These are phyloP conservation scores for Numenius phaeopus DNA, from an alignment of 2,797 vertebrate genomes.

Conservation along the genomic window DNA sequence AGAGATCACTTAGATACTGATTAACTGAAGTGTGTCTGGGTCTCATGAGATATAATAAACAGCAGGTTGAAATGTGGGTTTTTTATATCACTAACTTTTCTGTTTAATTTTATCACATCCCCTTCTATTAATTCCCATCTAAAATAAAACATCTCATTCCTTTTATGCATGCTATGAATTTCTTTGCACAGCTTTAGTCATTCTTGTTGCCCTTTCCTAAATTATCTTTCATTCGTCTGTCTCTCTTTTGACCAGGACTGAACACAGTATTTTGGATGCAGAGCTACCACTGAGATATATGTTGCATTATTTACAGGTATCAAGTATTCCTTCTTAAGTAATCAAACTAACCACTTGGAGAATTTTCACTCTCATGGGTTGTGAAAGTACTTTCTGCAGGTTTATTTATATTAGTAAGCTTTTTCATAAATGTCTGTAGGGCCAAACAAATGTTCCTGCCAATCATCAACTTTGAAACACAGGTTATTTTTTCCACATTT, in stretches of 20 bases:
- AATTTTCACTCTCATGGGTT: neutral
- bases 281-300: neutral
- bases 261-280: neutral
- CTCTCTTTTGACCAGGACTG: neutral
- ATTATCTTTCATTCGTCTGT: neutral
- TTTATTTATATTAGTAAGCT: neutral
- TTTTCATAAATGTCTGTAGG: neutral
- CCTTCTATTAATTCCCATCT: neutral
- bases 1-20: neutral
- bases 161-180: neutral
- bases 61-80: neutral
- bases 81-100: neutral
- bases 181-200: neutral
- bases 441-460: neutral
- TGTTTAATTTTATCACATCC: neutral
- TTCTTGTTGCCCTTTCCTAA: neutral
- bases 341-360: neutral
- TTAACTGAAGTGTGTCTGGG: neutral
- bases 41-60: neutral
- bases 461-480: neutral
- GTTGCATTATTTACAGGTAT: neutral
- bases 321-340: neutral
- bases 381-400: neutral
- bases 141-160: neutral
- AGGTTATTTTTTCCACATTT: neutral